Conservation (phyloP, 2,797 vertebrate genomes). For the Phalanger gymnotis region DNA sequence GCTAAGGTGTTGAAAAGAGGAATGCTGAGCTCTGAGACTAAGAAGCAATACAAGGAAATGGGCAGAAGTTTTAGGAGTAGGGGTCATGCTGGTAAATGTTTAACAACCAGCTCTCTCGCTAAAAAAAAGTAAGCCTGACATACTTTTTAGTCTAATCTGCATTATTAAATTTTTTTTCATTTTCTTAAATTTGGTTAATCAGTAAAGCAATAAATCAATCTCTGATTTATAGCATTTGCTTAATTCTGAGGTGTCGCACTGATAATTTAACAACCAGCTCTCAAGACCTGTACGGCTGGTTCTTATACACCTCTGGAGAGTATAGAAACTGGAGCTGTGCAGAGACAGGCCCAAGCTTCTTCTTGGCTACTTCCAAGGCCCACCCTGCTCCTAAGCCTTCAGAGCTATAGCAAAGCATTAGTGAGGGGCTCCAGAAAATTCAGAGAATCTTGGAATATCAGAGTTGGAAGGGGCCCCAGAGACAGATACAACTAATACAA, state of each 20-base stretch:
- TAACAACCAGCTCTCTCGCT: not conserved
- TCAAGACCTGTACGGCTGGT: not conserved
- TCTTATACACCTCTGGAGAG: not conserved
- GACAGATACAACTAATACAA: not conserved
- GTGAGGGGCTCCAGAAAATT: not conserved
- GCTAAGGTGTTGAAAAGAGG: not conserved
- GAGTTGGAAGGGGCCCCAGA: not conserved
- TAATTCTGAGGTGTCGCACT: not conserved
- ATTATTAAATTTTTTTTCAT: not conserved
- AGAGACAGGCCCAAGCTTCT: not conserved
- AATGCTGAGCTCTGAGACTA: not conserved
- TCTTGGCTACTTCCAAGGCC: not conserved
- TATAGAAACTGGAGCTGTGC: not conserved
- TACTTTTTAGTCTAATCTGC: not conserved
- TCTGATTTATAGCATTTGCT: not conserved
- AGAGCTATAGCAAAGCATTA: not conserved
- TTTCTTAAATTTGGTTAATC: not conserved
- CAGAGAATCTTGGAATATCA: not conserved
- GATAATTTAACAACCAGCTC: not conserved
- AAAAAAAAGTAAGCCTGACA: not conserved
- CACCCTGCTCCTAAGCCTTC: not conserved
- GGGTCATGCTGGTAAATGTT: not conserved
- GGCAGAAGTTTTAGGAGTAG: not conserved
- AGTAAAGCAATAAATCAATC: not conserved
- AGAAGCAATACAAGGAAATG: not conserved